Evolutionary conservation across 2,113 vertebrate species (phyloP).

Genomic region (Ondatra zibethicus): DNA sequence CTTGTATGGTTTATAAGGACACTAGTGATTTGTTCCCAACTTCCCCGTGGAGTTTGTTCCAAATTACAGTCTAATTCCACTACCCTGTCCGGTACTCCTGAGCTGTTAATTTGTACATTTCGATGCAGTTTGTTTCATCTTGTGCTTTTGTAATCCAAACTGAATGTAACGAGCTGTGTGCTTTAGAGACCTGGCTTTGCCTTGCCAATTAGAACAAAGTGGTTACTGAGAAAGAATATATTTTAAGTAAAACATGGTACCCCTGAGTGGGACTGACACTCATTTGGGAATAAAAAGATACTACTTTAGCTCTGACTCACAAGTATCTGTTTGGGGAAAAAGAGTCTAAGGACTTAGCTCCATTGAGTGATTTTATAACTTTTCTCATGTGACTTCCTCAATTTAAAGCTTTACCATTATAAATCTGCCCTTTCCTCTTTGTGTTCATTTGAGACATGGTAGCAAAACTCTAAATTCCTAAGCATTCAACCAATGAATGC

Average conservation of each 20-base stretch:
- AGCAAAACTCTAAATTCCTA: conserved; percentile 29
- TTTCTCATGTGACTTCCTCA: conserved; percentile 27
- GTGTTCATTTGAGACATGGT: conserved; percentile 1
- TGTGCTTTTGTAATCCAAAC: conserved; percentile 91
- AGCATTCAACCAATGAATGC: conserved; percentile 11
- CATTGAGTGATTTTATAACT: conserved; percentile 21
- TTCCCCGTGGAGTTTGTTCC: conserved; percentile 86
- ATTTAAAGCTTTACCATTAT: conserved; percentile 41
- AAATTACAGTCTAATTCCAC: conserved; percentile 87
- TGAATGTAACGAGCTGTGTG: conserved; percentile 89
- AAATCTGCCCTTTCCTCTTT: neutral
- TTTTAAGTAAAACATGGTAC: conserved; percentile 92
- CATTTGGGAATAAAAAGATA: conserved; percentile 79
- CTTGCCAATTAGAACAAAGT: conserved; percentile 91
- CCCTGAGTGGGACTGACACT: conserved; percentile 77
- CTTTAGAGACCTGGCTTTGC: conserved; percentile 89
- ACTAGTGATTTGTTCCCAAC: conserved; percentile 85
- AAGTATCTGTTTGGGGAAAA: conserved; percentile 43
- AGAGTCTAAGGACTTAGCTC: conserved; percentile 48
- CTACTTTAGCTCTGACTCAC: conserved; percentile 83
- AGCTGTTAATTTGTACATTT: conserved; percentile 90
- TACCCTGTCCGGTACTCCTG: conserved; percentile 84
- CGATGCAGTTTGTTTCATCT: conserved; percentile 88
- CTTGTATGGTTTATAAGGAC: conserved; percentile 84
- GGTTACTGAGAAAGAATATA: conserved; percentile 87